Conservation (phyloP, 2,113 vertebrate genomes). For the Pterocles orientalis region DNA sequence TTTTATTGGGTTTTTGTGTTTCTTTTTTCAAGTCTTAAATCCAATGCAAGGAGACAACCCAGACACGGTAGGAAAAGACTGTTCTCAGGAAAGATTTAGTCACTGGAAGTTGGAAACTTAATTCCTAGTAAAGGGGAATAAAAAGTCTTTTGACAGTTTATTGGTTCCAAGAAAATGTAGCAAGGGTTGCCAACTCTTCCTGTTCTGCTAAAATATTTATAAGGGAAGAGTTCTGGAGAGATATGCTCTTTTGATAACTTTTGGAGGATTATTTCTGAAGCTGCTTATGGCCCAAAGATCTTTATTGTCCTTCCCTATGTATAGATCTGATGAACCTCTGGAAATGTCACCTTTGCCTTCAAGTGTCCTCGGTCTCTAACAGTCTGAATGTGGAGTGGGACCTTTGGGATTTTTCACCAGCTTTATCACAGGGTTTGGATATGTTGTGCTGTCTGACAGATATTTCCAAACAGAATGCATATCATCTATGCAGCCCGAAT, state of each 20-base stretch:
- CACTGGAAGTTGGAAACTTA: not conserved
- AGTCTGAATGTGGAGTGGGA: not conserved
- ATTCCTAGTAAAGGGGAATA: not conserved
- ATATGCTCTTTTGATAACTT: not conserved
- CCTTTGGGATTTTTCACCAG: not conserved
- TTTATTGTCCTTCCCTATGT: not conserved
- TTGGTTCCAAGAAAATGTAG: not conserved
- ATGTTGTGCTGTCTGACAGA: not conserved
- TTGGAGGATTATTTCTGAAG: not conserved
- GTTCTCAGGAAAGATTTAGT: not conserved
- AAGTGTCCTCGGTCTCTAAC: not conserved
- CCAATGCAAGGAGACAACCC: not conserved
- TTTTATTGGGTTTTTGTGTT: not conserved
- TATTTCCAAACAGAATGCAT: not conserved
- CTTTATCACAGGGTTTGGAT: not conserved
- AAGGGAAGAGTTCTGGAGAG: not conserved
- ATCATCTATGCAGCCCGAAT: not conserved
- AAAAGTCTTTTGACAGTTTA: not conserved
- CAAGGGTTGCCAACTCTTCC: not conserved
- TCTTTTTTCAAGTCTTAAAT: not conserved
- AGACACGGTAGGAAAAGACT: not conserved
- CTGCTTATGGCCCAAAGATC: not conserved
- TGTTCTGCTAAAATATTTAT: slow-evolving; percentile 21
- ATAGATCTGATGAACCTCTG: not conserved
- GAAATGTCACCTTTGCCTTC: not conserved